phyloP scores from a whole-genome alignment of 2,797 vertebrate species.

The Vireo griseus region DNA sequence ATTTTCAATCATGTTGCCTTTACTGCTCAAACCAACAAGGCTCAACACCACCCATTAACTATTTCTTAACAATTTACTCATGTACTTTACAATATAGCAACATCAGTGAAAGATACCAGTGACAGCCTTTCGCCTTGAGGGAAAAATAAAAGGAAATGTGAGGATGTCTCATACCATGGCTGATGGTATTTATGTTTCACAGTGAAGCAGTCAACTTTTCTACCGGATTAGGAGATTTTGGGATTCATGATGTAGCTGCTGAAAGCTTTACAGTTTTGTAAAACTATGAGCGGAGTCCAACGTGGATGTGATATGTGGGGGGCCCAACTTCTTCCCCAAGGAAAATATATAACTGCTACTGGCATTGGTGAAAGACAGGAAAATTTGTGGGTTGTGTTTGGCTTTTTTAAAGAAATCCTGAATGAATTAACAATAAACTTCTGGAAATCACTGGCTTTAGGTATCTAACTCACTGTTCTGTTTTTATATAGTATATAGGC shows the following conservation, averaged over 20 bases:
- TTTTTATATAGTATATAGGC: neutral
- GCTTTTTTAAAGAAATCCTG: neutral
- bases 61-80: neutral
- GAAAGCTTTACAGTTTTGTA: neutral
- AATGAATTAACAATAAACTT: neutral
- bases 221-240: neutral
- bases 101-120: neutral
- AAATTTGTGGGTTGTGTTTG: neutral
- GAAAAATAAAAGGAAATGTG: neutral
- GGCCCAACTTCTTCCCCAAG: neutral
- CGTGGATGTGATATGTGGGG: fast-evolving
- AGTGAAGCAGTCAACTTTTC: neutral
- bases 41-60: neutral
- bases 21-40: neutral
- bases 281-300: neutral
- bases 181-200: neutral
- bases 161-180: fast-evolving
- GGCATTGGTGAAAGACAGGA: neutral
- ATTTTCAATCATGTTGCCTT: conserved; percentile 46
- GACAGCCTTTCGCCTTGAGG: neutral
- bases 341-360: neutral
- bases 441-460: neutral
- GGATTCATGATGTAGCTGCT: neutral
- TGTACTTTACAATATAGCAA: neutral
- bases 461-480: neutral